Percentiles rank a stretch among this genome's conserved stretches.
These are phyloP conservation scores for Phylloscopus trochilus DNA, from an alignment of 2,113 vertebrate species.

Conservation along the genomic window DNA sequence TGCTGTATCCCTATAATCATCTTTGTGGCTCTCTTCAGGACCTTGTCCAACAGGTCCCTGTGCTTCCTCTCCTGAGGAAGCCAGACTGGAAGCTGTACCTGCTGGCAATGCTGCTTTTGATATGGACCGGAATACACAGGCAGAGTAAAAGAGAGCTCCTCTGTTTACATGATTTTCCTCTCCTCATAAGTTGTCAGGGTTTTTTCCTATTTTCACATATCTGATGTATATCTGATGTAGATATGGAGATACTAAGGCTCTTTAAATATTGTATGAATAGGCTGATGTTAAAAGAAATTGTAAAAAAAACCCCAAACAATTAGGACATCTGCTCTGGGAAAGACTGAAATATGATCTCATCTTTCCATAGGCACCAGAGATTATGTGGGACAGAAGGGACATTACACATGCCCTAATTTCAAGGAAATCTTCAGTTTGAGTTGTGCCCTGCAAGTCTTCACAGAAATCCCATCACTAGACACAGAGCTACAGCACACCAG, in stretches of 20 bases:
- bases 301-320: not conserved
- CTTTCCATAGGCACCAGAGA: slow-evolving; percentile 11
- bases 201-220: not conserved
- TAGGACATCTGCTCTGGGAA: slow-evolving; percentile 16
- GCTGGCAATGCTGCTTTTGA: not conserved
- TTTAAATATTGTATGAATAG: not conserved
- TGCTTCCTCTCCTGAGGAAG: not conserved
- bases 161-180: not conserved
- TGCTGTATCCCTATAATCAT: not conserved
- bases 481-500: not conserved
- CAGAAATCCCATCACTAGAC: not conserved
- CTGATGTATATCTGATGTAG: not conserved
- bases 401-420: slow-evolving; percentile 32
- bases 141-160: not conserved
- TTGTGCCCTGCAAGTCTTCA: not conserved
- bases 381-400: not conserved
- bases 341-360: slow-evolving; percentile 25
- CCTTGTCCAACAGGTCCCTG: not conserved
- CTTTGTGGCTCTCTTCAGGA: not conserved
- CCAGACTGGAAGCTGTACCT: not conserved
- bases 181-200: not conserved
- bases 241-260: not conserved
- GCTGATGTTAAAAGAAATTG: not conserved
- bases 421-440: slow-evolving; percentile 2
- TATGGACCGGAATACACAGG: not conserved